phyloP scores from a whole-genome alignment of 1,140 invertebrate species.

The Macrobrachium rosenbergii region DNA sequence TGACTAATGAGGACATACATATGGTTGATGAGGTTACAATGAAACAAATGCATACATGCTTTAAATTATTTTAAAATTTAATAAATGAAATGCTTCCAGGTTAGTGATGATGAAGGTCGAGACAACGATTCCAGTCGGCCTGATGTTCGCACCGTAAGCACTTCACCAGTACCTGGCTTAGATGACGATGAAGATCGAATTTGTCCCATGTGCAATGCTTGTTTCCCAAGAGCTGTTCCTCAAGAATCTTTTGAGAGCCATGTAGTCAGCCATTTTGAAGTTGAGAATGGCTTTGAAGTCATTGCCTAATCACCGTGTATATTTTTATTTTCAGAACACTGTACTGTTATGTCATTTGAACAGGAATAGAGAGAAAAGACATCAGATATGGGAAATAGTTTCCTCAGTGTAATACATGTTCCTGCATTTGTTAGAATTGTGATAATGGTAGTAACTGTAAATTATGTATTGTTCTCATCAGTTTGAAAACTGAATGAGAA shows the following conservation, averaged over 20 bases:
- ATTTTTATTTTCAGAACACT: too few relatives aligned
- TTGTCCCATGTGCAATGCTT: slow-evolving; percentile 67
- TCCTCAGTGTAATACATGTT: too few relatives aligned
- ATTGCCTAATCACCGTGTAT: slow-evolving; percentile 14
- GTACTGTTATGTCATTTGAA: too few relatives aligned
- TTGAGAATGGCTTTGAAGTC: slow-evolving; percentile 65
- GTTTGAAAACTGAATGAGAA: too few relatives aligned
- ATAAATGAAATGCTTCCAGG: not conserved
- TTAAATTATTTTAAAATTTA: not conserved
- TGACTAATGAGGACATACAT: too few relatives aligned
- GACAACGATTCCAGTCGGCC: slow-evolving; percentile 24
- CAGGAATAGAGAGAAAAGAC: too few relatives aligned
- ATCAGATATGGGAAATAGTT: too few relatives aligned
- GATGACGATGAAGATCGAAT: slow-evolving; percentile 65
- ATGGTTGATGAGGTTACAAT: not conserved
- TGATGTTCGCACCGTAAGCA: slow-evolving; percentile 48
- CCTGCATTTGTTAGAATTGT: too few relatives aligned
- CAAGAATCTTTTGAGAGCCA: slow-evolving; percentile 66
- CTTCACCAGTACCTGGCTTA: slow-evolving; percentile 46
- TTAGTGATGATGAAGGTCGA: slow-evolving; percentile 52
- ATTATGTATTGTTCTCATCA: too few relatives aligned
- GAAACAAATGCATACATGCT: not conserved
- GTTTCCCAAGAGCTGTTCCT: slow-evolving; percentile 63
- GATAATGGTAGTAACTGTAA: too few relatives aligned
- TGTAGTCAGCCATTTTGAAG: slow-evolving; percentile 66